Conservation (phyloP, 1,140 invertebrate genomes). For the Anthonomus grandis region DNA sequence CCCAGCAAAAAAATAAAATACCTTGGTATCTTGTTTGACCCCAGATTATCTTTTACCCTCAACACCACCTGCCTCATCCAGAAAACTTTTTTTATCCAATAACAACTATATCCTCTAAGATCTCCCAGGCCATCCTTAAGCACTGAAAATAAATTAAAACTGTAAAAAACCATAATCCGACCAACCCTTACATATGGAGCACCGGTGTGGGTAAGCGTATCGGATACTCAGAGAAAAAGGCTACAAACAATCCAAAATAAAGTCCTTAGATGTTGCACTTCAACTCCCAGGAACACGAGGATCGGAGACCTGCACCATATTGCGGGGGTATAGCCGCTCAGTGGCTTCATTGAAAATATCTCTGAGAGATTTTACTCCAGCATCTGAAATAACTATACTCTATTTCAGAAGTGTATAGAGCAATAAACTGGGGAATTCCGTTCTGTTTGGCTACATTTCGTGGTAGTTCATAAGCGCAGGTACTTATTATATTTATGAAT, state of each 20-base stretch:
- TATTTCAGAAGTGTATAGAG: no score
- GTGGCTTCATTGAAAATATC: no score
- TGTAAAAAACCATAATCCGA: neutral
- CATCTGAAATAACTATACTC: no score
- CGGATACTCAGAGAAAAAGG: neutral
- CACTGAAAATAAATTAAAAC: neutral
- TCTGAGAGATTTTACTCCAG: no score
- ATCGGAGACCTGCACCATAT: slow-evolving; percentile 1
- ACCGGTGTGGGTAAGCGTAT: neutral
- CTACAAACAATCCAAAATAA: slow-evolving; percentile 1
- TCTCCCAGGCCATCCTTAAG: neutral
- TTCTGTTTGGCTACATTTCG: no score
- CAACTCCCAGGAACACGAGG: neutral
- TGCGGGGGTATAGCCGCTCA: no score
- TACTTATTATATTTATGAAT: no score
- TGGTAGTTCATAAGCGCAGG: no score
- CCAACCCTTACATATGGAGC: neutral
- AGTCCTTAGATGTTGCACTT: neutral
- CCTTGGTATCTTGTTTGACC: no score
- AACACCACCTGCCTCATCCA: neutral
- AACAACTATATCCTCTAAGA: slow-evolving; percentile 1
- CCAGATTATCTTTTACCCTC: neutral
- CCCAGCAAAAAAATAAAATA: no score
- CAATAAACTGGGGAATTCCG: no score
- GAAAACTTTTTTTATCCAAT: neutral